phyloP scores from a whole-genome alignment of 2,797 vertebrate species.

The Taenioides sp. region DNA sequence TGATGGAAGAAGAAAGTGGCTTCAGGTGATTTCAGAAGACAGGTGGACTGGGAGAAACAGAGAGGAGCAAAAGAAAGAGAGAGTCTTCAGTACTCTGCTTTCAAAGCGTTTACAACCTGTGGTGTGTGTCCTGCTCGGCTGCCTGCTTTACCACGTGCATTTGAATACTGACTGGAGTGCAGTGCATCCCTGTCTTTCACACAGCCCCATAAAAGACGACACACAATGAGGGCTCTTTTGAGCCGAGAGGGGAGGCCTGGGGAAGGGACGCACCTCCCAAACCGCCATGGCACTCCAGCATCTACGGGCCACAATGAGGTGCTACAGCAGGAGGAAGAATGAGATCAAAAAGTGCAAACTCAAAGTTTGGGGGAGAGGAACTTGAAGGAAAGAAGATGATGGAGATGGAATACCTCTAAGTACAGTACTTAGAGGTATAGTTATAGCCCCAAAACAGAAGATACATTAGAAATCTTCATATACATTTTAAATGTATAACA shows the following conservation, averaged over 20 bases:
- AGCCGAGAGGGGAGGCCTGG: conserved; percentile 59
- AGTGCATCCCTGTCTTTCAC: conserved; percentile 73
- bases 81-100: conserved; percentile 39
- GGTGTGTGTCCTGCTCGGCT: conserved; percentile 72
- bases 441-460: not conserved
- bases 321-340: conserved; percentile 66
- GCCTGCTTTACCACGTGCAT: conserved; percentile 71
- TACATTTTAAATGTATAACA: not conserved
- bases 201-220: conserved; percentile 72
- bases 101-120: conserved; percentile 73
- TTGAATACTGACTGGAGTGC: conserved; percentile 74
- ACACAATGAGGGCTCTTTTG: conserved; percentile 75
- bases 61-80: conserved; percentile 48
- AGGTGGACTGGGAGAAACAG: conserved; percentile 53
- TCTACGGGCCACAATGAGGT: conserved; percentile 63
- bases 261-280: conserved; percentile 64
- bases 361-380: conserved; percentile 41
- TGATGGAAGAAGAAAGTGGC: conserved; percentile 56
- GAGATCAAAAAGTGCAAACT: conserved; percentile 64
- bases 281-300: conserved; percentile 57
- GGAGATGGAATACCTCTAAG: not conserved
- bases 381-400: not conserved
- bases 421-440: not conserved
- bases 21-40: conserved; percentile 56
- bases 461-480: not conserved